Evolutionary conservation across 2,113 vertebrate species (phyloP).

Genomic region (Centrocercus urophasianus): DNA sequence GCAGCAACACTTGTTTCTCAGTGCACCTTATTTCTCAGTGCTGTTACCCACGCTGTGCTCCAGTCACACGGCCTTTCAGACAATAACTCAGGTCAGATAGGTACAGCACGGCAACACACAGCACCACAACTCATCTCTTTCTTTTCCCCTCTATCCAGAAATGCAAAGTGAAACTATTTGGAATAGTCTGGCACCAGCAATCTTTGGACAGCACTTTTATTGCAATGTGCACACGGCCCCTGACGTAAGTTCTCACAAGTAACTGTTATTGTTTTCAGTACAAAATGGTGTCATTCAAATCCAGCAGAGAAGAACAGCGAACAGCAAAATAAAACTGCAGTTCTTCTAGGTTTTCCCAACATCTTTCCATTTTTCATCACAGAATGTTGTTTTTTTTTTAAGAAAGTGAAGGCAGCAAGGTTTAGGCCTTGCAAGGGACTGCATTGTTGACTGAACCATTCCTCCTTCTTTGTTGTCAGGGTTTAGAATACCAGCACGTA

Average conservation of each 20-base stretch:
- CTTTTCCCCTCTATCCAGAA: background rate
- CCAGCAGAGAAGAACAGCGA: background rate
- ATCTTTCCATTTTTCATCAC: background rate
- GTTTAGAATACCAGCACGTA: constrained; percentile 16
- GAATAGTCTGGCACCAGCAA: background rate
- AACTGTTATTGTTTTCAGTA: background rate
- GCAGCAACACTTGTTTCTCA: background rate
- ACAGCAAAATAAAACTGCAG: background rate
- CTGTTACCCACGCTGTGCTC: background rate
- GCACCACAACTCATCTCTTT: background rate
- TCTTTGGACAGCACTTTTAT: background rate
- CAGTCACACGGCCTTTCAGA: background rate
- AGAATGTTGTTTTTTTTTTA: background rate
- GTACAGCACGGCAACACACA: background rate
- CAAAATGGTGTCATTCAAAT: background rate
- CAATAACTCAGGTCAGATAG: background rate
- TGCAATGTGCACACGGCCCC: background rate
- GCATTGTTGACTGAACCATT: background rate
- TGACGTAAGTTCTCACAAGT: background rate
- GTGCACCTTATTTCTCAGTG: background rate
- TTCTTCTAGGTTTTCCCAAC: background rate
- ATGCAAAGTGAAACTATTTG: background rate
- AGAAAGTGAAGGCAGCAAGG: background rate
- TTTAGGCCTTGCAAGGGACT: background rate
- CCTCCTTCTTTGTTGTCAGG: background rate